Base-by-base conservation (phyloP, 2,888 invertebrate species). In the Hirtodrosophila confusa region DNA sequence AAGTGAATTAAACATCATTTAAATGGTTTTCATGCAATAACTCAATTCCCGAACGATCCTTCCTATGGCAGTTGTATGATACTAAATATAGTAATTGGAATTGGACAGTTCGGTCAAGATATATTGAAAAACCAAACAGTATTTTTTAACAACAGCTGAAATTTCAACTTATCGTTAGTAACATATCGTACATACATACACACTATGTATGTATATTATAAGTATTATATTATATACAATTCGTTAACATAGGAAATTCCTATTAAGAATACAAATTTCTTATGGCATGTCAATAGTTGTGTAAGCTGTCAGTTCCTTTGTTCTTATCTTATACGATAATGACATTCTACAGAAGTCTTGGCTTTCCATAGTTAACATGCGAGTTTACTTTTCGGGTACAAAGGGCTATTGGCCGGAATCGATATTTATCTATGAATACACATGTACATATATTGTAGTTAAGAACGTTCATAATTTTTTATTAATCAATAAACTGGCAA, bases 401-500 rank as follows among this genome's bases (percentile, higher is more conserved):
- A 73, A 73, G 73, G 71, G 70, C 63, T 48, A 9, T 27, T 7
- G 24, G 35, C 31, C 23, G 12, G n/a, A 31, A 12, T 44, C 58
- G 56, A 75, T 73, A 75, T 56, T 53, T 56, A 47, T 54, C 35
- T 49, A 47, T 54, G 37, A 31, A 37, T 35, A 50, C 33, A 39
- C n/a, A 39, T 43, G 49, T 31, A 31, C 9, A 31, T 31, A 17
- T 17, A 17, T 8, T 31, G 31, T 23, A 33, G 47, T 8, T 24
- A 33, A 31, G 12, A 29, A 39, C 43, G 47, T 56, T 53, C 49
- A 50, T 51, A 48, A 55, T 35, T 48, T 67, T 83, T 86, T 77
- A 86, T 84, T 80, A 82, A 75, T 75, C 82, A 86, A 86, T 82
- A 82, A 84, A 80, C 36, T 51, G 50, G 37, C 55, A 54, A 62